Conservation (phyloP, 2,888 invertebrate genomes). For the Drosophila neotestacea region DNA sequence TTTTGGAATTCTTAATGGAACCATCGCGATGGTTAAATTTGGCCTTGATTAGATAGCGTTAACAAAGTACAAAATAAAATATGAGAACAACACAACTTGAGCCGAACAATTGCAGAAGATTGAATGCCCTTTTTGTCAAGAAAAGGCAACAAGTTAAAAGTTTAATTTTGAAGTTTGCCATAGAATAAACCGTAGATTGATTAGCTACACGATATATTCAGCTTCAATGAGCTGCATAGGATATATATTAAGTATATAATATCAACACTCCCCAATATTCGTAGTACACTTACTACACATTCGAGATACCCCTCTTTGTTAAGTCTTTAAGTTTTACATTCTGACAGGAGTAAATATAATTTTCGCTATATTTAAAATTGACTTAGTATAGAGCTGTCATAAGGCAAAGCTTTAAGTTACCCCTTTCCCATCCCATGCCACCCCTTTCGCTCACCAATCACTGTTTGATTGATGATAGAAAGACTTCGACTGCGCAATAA, state of each 20-base stretch:
- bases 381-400: background rate
- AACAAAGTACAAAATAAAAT: slow-evolving; percentile 7
- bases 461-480: slow-evolving; percentile 42
- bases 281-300: too few relatives aligned
- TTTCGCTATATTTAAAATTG: background rate
- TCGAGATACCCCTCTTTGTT: too few relatives aligned
- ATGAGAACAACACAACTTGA: background rate
- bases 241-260: too few relatives aligned
- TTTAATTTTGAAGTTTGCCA: too few relatives aligned
- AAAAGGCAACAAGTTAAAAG: background rate
- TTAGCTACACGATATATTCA: background rate
- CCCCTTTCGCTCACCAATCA: slow-evolving; percentile 9
- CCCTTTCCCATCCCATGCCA: background rate
- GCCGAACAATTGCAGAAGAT: background rate
- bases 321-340: too few relatives aligned
- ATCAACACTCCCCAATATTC: too few relatives aligned
- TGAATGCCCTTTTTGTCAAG: slow-evolving; percentile 2
- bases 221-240: background rate
- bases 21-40: slow-evolving; percentile 30
- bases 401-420: background rate
- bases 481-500: slow-evolving; percentile 54
- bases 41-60: slow-evolving; percentile 48
- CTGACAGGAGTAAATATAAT: background rate
- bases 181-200: background rate
- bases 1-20: slow-evolving; percentile 22